Evolutionary conservation across 2,797 vertebrate genomes (phyloP).

Genomic region (Phoeniculus purpureus): DNA sequence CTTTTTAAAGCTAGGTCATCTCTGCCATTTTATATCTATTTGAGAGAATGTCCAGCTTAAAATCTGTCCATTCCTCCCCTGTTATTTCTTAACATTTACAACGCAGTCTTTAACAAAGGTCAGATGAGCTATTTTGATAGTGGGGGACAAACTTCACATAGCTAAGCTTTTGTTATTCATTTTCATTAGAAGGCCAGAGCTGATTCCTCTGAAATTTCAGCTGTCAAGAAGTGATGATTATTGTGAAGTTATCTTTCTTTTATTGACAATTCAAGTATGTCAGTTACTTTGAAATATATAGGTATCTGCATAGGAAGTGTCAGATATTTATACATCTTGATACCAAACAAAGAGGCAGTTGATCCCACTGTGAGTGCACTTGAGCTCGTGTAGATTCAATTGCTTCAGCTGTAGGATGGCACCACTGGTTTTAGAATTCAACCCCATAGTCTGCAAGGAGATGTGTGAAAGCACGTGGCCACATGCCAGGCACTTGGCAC

Average conservation of each 20-base stretch:
- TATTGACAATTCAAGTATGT: conserved; percentile 6
- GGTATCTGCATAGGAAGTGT: conserved; percentile 8
- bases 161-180: not conserved
- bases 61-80: conserved; percentile 47
- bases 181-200: conserved; percentile 1
- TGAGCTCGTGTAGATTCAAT: not conserved
- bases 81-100: conserved; percentile 40
- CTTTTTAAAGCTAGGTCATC: not conserved
- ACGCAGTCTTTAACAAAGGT: conserved; percentile 53
- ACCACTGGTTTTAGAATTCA: conserved; percentile 39
- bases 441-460: conserved; percentile 4
- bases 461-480: conserved; percentile 49
- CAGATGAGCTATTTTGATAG: conserved; percentile 66
- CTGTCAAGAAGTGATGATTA: conserved; percentile 21
- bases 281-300: conserved; percentile 25
- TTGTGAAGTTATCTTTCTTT: conserved; percentile 21
- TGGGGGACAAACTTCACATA: conserved; percentile 40
- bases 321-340: not conserved
- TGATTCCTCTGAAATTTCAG: conserved; percentile 35
- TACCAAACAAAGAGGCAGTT: conserved; percentile 28
- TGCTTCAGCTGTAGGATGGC: conserved; percentile 33
- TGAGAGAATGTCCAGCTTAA: conserved; percentile 8
- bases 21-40: not conserved
- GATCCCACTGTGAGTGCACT: not conserved
- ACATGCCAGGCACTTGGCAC: conserved; percentile 26